Base-by-base conservation (phyloP, 2,113 vertebrate species). In the Phainopepla nitens region DNA sequence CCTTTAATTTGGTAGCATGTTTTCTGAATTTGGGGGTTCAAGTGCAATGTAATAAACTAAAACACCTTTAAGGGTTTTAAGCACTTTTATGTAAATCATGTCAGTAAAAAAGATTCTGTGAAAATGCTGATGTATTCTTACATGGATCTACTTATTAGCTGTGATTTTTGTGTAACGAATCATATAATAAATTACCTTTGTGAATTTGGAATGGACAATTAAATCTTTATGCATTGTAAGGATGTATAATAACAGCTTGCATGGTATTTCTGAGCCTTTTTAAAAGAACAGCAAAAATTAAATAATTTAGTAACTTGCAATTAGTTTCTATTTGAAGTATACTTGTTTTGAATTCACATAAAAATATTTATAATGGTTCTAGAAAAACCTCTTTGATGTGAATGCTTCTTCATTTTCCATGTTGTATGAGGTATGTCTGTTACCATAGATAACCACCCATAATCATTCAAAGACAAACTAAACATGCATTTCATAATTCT, bases 361-460 rank as follows among this genome's bases (percentile, higher is more conserved):
- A 45, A 62, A 90, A 56, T 69, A 81, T 57, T 87, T 72, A 13
- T 71, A 75, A 27, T 84, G 42, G 54, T 90, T 73, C 51, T 77
- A 89, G 45, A 91, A 94, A 83, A 75, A 58, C 62, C 90, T 83
- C 33, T 87, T 82, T 82, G 8, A 92, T 89, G 81, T 80, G 62
- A 92, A 27, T 78, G 15, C 11, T 71, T 87, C 33, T 94, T 88
- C 93, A 35, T 95, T 97, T 93, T 85, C 54, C 39, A 25, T 78
- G 29, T 88, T 60, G 42, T 93, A 36, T 57, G 73, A 89, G 82
- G 31, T 60, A 72, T 82, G 92, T 90, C 70, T 96, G n/a, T 60
- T 87, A 65, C 39, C 71, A 64, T 79, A 78, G 65, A 77, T 76
- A 39, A 54, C 13, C 35, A 27, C 24, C 29, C 33, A 10, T 94